Evolutionary conservation across 2,888 invertebrate genomes (phyloP).

Genomic region (Cephus pygmeus): DNA sequence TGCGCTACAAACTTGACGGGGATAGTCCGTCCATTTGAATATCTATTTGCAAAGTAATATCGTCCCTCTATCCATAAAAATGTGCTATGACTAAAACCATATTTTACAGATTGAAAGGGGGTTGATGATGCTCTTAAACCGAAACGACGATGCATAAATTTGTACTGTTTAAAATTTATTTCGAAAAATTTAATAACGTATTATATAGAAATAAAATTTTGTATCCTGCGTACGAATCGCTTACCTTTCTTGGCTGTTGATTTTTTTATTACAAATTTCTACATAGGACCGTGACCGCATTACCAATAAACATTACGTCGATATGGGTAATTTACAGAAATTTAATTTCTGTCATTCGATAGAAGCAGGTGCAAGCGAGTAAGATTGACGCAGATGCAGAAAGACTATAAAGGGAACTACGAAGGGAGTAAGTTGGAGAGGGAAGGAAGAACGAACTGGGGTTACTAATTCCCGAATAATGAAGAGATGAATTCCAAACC

Average conservation of each 20-base stretch:
- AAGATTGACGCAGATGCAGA: neutral
- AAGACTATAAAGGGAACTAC: neutral
- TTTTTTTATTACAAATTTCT: neutral
- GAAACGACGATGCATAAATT: too few relatives aligned
- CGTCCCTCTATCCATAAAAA: neutral
- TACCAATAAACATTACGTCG: neutral
- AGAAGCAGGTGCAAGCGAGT: neutral
- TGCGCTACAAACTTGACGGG: neutral
- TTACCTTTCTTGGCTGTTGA: too few relatives aligned
- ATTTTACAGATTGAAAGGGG: neutral
- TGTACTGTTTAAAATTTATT: neutral
- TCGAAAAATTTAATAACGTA: neutral
- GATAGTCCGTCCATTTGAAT: neutral
- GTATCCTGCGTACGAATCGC: neutral
- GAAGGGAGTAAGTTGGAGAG: slow-evolving; percentile 10
- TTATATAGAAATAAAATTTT: neutral
- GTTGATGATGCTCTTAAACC: neutral
- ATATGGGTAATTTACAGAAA: neutral
- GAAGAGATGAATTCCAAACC: slow-evolving; percentile 59
- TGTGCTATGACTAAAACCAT: neutral
- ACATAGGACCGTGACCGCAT: neutral
- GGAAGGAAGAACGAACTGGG: slow-evolving; percentile 52
- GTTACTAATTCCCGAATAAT: slow-evolving; percentile 64
- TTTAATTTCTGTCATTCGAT: neutral
- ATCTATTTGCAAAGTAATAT: neutral